Conservation (phyloP, 1,140 invertebrate species). For the Agraylea sexmaculata region DNA sequence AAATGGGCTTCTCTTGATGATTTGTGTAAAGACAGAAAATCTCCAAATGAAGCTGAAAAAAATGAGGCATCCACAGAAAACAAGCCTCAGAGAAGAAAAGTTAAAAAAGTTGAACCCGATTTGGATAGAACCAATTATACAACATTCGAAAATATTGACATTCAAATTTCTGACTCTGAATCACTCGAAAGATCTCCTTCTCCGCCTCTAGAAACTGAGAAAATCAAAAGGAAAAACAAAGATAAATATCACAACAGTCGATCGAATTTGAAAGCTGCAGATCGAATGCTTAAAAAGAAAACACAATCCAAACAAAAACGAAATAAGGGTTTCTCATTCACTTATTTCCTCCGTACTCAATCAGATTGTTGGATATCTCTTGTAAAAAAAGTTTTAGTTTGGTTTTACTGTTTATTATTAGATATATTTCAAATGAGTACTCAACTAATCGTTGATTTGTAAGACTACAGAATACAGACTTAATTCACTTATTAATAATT, state of each 20-base stretch:
- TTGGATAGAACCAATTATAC: too few relatives aligned
- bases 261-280: constrained; percentile 37
- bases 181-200: too few relatives aligned
- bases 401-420: constrained; percentile 65
- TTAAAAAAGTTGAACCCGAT: constrained; percentile 22
- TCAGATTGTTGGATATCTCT: constrained; percentile 55
- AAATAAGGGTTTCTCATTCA: constrained; percentile 31
- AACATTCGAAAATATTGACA: too few relatives aligned
- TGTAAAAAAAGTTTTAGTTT: constrained; percentile 52
- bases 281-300: constrained; percentile 27
- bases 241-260: constrained; percentile 29
- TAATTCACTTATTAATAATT: constrained; percentile 11
- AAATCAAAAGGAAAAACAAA: constrained; percentile 38
- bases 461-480: constrained; percentile 31
- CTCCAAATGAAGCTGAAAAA: constrained; percentile 23
- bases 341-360: constrained; percentile 43
- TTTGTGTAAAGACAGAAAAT: constrained; percentile 34
- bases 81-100: constrained; percentile 24
- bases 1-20: constrained; percentile 47
- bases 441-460: constrained; percentile 63
- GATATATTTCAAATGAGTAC: constrained; percentile 66
- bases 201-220: constrained; percentile 24
- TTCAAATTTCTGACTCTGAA: too few relatives aligned
- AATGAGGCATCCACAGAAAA: constrained; percentile 15
- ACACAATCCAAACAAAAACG: constrained; percentile 32